These are phyloP conservation scores for Trematocara caparti DNA, from an alignment of 2,797 vertebrate species.

Conservation along the genomic window DNA sequence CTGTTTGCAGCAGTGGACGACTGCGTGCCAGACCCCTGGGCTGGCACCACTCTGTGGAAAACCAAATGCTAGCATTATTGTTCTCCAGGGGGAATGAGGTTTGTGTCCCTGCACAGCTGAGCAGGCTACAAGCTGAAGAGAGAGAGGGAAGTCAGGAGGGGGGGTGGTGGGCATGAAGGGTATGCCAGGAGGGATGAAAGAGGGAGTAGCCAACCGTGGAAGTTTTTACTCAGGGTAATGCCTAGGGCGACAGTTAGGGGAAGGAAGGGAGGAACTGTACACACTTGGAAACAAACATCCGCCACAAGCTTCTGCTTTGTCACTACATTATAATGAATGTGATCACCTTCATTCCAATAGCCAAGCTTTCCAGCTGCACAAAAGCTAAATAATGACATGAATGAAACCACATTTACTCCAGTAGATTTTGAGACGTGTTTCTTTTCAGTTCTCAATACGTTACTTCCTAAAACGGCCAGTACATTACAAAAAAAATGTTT, in stretches of 20 bases:
- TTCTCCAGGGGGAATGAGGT: constrained; percentile 36
- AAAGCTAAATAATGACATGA: not conserved
- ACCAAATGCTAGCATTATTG: constrained; percentile 36
- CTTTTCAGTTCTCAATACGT: not conserved
- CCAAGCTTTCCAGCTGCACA: not conserved
- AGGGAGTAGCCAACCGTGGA: not conserved
- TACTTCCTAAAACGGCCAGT: not conserved
- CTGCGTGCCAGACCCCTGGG: constrained; percentile 51
- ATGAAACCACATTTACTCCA: not conserved
- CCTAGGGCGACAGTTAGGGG: constrained; percentile 4
- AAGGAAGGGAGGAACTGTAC: constrained; percentile 51
- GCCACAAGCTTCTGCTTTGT: constrained; percentile 3
- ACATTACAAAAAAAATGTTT: not conserved
- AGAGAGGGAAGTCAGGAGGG: not conserved
- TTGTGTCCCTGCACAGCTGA: constrained; percentile 44
- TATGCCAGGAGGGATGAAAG: not conserved
- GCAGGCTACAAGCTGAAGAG: not conserved
- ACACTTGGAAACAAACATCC: constrained; percentile 28
- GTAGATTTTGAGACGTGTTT: not conserved
- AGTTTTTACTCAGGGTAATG: constrained; percentile 17
- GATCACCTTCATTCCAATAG: not conserved
- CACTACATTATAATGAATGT: constrained; percentile 2
- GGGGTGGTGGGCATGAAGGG: not conserved
- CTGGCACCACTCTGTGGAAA: constrained; percentile 37
- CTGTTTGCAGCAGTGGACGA: constrained; percentile 37